Evolutionary conservation across 2,888 invertebrate species (phyloP), one percentile per base, ranked within the genome.

Genomic region (Sabatieria punctata): DNA sequence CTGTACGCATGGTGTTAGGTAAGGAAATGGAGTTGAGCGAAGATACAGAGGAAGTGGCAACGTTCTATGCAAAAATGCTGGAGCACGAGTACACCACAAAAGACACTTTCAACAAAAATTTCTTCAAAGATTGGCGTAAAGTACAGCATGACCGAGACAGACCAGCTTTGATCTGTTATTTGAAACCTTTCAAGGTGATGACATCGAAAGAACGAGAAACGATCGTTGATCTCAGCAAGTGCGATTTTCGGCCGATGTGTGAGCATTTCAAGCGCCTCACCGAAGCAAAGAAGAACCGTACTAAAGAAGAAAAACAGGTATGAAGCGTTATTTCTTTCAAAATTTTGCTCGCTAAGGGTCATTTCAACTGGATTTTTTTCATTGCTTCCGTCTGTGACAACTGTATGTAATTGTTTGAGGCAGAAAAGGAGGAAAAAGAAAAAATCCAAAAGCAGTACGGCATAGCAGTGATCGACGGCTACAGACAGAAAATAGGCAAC

Each of bases 51-150:
- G 95, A 95, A 71, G 83, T 93, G 2, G 93, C 91, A 2, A 84
- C 85, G 15, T 97, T 99, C 65, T 99, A 97, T 70, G 88, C 86
- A 1, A 79, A 82, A 56, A 93, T 99, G 88, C 74, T 99, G 57
- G 95, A 95, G 58, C 95, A 99, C 65, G 97, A 99, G 58, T 99
- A 97, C 66, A 89, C 91, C n/a, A 82, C 86, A 6, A 91, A 91
- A 67, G 75, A 82, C 21, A 75, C 77, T 45, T 99, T 99, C 71
- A 97, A 97, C 66, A 81, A 75, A 26, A 99, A 99, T 68, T 99
- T 97, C 72, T 84, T 97, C 67, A 80, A 81, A 61, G 95, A 95
- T 65, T 95, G 93, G 86, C 77, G 85, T 51, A 85, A 85, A 71
- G 77, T 69, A 44, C n/a, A 23, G n/a, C n/a, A n/a, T n/a, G n/a